Conservation (phyloP, 2,113 vertebrate species). For the Burhinus oedicnemus region DNA sequence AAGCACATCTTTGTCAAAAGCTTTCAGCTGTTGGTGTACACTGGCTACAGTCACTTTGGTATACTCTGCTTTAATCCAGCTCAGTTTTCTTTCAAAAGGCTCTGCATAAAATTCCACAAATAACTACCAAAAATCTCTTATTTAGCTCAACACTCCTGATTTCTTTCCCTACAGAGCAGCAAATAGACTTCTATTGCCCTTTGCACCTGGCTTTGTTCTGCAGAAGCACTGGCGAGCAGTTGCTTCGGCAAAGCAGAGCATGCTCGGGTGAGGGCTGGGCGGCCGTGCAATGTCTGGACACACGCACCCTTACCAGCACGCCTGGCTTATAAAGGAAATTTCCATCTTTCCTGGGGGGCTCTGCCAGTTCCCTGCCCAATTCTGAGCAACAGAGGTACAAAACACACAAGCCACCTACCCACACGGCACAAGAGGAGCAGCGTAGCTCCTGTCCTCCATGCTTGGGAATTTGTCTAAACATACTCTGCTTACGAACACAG, state of each 20-base stretch:
- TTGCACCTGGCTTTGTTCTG: not conserved
- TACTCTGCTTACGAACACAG: rapidly evolving
- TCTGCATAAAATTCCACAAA: not conserved
- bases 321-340: not conserved
- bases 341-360: not conserved
- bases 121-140: not conserved
- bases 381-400: not conserved
- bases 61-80: not conserved
- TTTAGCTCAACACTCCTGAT: not conserved
- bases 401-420: not conserved
- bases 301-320: rapidly evolving
- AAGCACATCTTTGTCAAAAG: not conserved
- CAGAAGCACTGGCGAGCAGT: not conserved
- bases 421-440: not conserved
- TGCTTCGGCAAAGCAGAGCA: not conserved
- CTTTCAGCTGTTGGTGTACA: not conserved
- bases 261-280: not conserved
- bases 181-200: not conserved
- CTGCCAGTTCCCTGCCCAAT: not conserved
- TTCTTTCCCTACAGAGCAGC: not conserved
- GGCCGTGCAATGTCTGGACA: not conserved
- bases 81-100: not conserved
- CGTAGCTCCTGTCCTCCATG: rapidly evolving
- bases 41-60: not conserved
- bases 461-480: not conserved